Conservation (phyloP, 53 echinoderm and acorn worm species). For the Echinometra lucunter region DNA sequence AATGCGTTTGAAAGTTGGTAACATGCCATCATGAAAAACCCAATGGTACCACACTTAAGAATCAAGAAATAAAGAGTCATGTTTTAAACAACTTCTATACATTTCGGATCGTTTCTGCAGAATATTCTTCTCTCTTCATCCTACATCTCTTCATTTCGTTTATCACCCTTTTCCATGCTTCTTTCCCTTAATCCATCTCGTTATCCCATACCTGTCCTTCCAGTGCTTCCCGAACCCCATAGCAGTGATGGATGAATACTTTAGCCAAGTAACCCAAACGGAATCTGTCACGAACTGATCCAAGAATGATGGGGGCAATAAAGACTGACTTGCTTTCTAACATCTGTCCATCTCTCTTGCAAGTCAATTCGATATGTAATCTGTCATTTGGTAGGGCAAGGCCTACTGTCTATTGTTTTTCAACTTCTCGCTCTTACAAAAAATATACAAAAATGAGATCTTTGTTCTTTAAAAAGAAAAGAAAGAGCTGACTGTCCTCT, state of each 20-base stretch:
- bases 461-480: neutral
- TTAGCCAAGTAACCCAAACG: constrained; percentile 13
- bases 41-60: neutral
- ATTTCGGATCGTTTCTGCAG: no score
- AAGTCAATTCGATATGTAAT: constrained; percentile 50
- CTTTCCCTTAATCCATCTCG: neutral
- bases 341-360: constrained; percentile 57
- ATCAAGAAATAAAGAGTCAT: neutral
- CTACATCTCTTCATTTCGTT: neutral
- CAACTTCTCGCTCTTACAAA: neutral
- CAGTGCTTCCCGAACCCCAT: neutral
- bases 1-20: neutral
- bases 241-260: constrained; percentile 31
- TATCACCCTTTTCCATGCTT: neutral
- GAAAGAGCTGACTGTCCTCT: neutral
- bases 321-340: constrained; percentile 38
- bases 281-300: constrained; percentile 32
- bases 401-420: neutral
- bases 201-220: neutral
- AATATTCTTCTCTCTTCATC: neutral
- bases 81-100: neutral
- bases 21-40: neutral
- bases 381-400: neutral
- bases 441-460: neutral
- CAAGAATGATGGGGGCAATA: constrained; percentile 50